Percentiles rank a stretch among this genome's conserved stretches.
These are phyloP conservation scores for Corythaeola cristata DNA, from an alignment of 2,113 vertebrate genomes.

Conservation along the genomic window DNA sequence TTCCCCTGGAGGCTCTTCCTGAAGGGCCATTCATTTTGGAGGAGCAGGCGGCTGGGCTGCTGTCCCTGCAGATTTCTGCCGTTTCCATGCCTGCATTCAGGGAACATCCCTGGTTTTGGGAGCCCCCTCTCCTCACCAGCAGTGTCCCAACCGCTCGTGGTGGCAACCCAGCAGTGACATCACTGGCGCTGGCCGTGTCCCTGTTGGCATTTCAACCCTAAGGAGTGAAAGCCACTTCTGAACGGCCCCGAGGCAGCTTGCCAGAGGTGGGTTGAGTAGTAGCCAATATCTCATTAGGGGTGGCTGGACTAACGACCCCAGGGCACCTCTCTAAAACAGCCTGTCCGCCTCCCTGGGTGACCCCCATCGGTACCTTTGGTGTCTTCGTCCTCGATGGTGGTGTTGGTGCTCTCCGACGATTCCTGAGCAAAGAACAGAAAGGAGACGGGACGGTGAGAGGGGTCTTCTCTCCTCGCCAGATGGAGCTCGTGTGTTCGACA, in stretches of 20 bases:
- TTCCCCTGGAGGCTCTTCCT: slow-evolving; percentile 25
- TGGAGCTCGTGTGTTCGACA: background rate
- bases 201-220: background rate
- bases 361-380: slow-evolving; percentile 84
- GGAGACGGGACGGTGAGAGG: slow-evolving; percentile 43
- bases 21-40: background rate
- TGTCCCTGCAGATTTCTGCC: background rate
- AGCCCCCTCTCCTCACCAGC: background rate
- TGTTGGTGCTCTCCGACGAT: slow-evolving; percentile 97
- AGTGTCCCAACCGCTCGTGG: background rate
- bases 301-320: background rate
- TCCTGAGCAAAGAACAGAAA: slow-evolving; percentile 84
- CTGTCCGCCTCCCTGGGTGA: background rate
- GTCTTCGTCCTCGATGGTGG: slow-evolving; percentile 97
- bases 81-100: background rate
- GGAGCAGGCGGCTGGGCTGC: background rate
- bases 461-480: background rate
- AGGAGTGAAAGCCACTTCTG: background rate
- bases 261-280: background rate
- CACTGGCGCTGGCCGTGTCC: background rate
- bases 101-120: background rate
- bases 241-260: background rate
- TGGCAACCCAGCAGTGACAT: background rate
- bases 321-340: background rate
- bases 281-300: background rate